phyloP scores from a whole-genome alignment of 2,797 vertebrate genomes.

The Silurus lanzhouensis region DNA sequence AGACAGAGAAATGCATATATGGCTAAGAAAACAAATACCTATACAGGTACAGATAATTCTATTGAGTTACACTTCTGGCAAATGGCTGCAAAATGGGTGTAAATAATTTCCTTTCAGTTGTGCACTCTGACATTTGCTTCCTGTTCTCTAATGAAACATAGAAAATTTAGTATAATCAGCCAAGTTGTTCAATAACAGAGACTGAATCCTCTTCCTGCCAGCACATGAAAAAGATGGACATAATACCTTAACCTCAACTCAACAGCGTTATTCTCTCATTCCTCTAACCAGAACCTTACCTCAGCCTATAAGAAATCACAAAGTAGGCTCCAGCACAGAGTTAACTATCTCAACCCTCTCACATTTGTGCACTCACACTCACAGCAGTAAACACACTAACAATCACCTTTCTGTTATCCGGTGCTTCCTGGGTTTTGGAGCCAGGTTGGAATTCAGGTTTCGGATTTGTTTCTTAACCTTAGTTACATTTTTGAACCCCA shows the following conservation, averaged over 20 bases:
- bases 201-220: not conserved
- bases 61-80: not conserved
- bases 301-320: constrained; percentile 18
- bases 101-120: constrained; percentile 22
- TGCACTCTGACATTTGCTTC: not conserved
- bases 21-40: not conserved
- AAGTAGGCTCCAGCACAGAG: not conserved
- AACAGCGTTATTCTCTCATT: constrained; percentile 16
- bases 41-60: not conserved
- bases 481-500: not conserved
- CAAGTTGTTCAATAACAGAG: not conserved
- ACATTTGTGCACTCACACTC: not conserved
- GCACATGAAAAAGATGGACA: not conserved
- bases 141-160: not conserved
- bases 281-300: constrained; percentile 20
- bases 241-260: constrained; percentile 15
- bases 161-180: not conserved
- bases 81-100: not conserved
- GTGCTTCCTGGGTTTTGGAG: constrained; percentile 10
- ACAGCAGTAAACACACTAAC: constrained; percentile 30
- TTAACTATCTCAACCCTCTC: constrained; percentile 1
- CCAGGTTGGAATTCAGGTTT: constrained; percentile 19
- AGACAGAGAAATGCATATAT: not conserved
- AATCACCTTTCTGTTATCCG: constrained; percentile 31
- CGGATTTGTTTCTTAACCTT: constrained; percentile 5